phyloP scores from a whole-genome alignment of 2,888 invertebrate species.

The Stomorhina lunata region DNA sequence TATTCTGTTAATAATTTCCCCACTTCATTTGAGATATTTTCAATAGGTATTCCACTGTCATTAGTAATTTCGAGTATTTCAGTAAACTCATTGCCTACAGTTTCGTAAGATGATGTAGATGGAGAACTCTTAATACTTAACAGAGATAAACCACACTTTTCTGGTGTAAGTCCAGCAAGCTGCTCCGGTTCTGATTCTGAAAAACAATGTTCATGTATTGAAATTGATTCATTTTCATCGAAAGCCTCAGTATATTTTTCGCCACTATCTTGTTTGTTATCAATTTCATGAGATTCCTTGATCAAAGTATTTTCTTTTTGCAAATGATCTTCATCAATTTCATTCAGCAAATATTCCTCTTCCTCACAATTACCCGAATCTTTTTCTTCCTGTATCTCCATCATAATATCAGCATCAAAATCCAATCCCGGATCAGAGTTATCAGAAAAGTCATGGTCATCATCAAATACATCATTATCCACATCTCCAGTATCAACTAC shows the following conservation, averaged over 20 bases:
- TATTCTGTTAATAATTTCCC: background rate
- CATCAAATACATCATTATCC: constrained; percentile 81
- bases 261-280: constrained; percentile 58
- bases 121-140: constrained; percentile 78
- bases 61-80: constrained; percentile 72
- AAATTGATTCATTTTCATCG: constrained; percentile 73
- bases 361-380: constrained; percentile 66
- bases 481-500: constrained; percentile 81
- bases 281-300: too few species aligned
- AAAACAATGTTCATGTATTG: constrained; percentile 75
- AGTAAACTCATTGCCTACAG: constrained; percentile 79
- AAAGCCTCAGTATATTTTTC: constrained; percentile 72
- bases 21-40: constrained; percentile 18
- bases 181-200: constrained; percentile 72
- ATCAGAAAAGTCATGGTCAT: constrained; percentile 81
- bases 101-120: constrained; percentile 80
- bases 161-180: constrained; percentile 67
- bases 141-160: constrained; percentile 69
- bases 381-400: constrained; percentile 55
- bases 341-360: constrained; percentile 46
- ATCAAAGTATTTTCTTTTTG: constrained; percentile 7
- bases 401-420: constrained; percentile 69
- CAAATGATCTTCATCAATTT: constrained; percentile 70
- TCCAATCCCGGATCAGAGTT: constrained; percentile 80
- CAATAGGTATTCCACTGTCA: constrained; percentile 47